Conservation (phyloP, 64 coral and sea anemone species). For the Montipora foliosa region DNA sequence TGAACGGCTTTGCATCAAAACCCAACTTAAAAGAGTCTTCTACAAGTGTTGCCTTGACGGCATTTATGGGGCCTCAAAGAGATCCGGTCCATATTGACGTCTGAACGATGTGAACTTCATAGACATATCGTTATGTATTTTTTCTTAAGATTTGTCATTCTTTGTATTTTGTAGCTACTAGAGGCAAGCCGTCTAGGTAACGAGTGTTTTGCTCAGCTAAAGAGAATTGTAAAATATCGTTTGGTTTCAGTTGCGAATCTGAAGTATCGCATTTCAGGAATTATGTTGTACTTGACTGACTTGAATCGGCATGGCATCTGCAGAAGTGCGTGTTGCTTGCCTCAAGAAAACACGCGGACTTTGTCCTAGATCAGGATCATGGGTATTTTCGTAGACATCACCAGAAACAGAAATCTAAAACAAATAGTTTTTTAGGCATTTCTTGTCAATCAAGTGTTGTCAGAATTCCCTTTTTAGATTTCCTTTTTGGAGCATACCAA, state of each 20-base stretch:
- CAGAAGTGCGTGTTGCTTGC: background rate
- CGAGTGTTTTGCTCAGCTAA: background rate
- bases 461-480: background rate
- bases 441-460: background rate
- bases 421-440: background rate
- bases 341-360: background rate
- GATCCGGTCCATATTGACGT: background rate
- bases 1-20: slow-evolving; percentile 23
- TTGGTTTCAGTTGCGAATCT: background rate
- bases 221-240: background rate
- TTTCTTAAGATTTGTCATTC: background rate
- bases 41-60: slow-evolving; percentile 33
- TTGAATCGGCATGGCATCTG: background rate
- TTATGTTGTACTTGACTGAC: background rate
- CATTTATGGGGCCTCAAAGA: background rate
- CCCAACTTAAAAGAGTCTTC: slow-evolving; percentile 6
- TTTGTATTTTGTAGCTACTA: background rate
- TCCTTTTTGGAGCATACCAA: background rate
- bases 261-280: slow-evolving; percentile 5
- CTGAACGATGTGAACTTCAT: background rate
- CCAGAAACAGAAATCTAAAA: background rate
- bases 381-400: background rate
- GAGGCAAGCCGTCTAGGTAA: background rate
- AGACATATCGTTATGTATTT: background rate
- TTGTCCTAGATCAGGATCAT: background rate